phyloP scores from a whole-genome alignment of 1,140 invertebrate species.

The Danaus melanippus region DNA sequence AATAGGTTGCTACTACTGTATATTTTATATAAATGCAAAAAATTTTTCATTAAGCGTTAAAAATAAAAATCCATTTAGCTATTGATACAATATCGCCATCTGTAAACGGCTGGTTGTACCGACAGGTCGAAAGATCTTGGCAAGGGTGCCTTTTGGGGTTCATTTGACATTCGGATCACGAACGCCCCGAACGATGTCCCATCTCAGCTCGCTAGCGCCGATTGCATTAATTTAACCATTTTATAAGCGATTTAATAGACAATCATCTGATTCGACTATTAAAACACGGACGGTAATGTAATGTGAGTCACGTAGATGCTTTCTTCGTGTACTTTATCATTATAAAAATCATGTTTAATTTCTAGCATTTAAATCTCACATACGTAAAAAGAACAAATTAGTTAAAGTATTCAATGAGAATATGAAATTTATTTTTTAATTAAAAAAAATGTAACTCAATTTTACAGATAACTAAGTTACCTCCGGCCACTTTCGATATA shows the following conservation, averaged over 20 bases:
- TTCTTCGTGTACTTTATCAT: no score
- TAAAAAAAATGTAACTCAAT: not conserved
- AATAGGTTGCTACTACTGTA: no score
- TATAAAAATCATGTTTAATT: no score
- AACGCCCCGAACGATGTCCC: slow-evolving; percentile 60
- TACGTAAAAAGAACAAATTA: no score
- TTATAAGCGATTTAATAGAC: slow-evolving; percentile 68
- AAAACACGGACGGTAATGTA: slow-evolving; percentile 25
- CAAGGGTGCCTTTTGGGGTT: slow-evolving; percentile 40
- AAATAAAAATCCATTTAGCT: slow-evolving; percentile 20
- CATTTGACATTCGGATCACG: slow-evolving; percentile 65
- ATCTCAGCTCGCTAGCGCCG: slow-evolving; percentile 58
- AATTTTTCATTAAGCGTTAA: slow-evolving; percentile 7
- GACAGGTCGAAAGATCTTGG: slow-evolving; percentile 30
- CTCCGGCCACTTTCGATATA: slow-evolving; percentile 49
- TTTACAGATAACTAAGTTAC: slow-evolving; percentile 28
- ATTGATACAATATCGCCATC: slow-evolving; percentile 61
- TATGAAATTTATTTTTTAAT: no score
- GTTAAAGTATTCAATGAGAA: no score
- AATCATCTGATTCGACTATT: slow-evolving; percentile 48
- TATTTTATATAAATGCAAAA: slow-evolving; percentile 10
- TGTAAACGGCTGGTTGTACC: slow-evolving; percentile 51
- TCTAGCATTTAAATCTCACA: no score
- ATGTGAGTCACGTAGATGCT: not conserved
- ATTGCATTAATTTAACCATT: slow-evolving; percentile 69